phyloP scores from a whole-genome alignment of 2,113 vertebrate genomes.

The Paraplagusia blochii region DNA sequence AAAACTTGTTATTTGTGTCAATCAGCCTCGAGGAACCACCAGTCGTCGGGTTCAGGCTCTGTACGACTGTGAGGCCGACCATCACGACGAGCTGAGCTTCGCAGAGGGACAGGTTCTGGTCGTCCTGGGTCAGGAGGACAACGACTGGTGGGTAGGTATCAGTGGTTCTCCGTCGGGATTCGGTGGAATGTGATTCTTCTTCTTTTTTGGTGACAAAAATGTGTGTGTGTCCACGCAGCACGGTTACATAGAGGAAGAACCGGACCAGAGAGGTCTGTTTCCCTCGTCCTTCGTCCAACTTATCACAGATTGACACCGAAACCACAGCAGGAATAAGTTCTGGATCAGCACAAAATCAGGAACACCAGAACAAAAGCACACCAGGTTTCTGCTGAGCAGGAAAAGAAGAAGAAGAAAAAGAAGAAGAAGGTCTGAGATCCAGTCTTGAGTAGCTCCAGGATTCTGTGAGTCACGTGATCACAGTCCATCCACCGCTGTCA shows the following conservation, averaged over 20 bases:
- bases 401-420: too few species aligned
- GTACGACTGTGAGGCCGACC: conserved; percentile 66
- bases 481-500: neutral
- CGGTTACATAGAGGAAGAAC: conserved; percentile 59
- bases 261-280: conserved; percentile 62
- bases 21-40: conserved; percentile 45
- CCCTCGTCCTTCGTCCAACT: conserved; percentile 63
- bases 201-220: neutral
- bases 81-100: conserved; percentile 67
- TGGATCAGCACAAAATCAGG: conserved; percentile 8
- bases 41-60: conserved; percentile 51
- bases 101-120: conserved; percentile 63
- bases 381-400: neutral
- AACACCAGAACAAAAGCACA: conserved; percentile 6
- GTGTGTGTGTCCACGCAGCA: conserved; percentile 38
- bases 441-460: neutral
- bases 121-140: conserved; percentile 59
- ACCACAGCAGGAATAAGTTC: conserved; percentile 3
- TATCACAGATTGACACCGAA: conserved; percentile 49
- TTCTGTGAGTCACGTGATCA: neutral
- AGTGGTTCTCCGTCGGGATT: neutral
- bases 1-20: neutral
- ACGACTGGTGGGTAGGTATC: conserved; percentile 66
- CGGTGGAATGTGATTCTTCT: too few species aligned
- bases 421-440: conserved; percentile 2